These are phyloP conservation scores for Xylota segnis DNA, from an alignment of 2,888 invertebrate genomes.

Conservation along the genomic window DNA sequence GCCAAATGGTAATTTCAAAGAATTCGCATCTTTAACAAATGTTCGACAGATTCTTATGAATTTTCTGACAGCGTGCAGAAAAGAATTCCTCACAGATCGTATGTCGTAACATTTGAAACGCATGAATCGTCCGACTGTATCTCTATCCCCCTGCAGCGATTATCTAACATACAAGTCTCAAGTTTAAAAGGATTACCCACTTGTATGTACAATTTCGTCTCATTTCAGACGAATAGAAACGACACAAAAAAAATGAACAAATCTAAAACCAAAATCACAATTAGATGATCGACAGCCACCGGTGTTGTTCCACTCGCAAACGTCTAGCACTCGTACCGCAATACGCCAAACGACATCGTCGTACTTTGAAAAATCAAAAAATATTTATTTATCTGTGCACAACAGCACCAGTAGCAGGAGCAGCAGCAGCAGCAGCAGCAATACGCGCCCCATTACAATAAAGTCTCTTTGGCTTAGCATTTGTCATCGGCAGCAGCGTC, in stretches of 20 bases:
- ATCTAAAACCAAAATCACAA: conserved; percentile 48
- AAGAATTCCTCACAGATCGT: too few species aligned
- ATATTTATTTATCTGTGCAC: conserved; percentile 57
- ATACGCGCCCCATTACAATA: conserved; percentile 72
- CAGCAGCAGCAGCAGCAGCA: too few species aligned
- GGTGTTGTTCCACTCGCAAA: conserved; percentile 46
- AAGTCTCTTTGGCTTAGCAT: conserved; percentile 61
- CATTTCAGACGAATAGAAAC: background rate
- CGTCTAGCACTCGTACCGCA: conserved; percentile 15
- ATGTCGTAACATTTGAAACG: too few species aligned
- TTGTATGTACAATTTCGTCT: background rate
- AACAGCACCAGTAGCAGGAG: too few species aligned
- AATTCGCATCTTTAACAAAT: too few species aligned
- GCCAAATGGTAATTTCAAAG: too few species aligned
- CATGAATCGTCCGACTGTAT: too few species aligned
- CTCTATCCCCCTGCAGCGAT: too few species aligned
- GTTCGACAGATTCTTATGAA: too few species aligned
- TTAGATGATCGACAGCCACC: conserved; percentile 74
- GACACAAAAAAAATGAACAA: conserved; percentile 3
- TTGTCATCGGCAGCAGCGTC: conserved; percentile 71
- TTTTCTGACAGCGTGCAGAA: too few species aligned
- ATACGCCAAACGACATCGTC: background rate
- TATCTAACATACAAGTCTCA: background rate
- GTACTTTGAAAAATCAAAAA: conserved; percentile 43
- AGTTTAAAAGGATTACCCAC: conserved; percentile 67